Evolutionary conservation across 2,113 vertebrate species (phyloP), one percentile per base, ranked within the genome.

Genomic region (Phylloscopus whistleri): DNA sequence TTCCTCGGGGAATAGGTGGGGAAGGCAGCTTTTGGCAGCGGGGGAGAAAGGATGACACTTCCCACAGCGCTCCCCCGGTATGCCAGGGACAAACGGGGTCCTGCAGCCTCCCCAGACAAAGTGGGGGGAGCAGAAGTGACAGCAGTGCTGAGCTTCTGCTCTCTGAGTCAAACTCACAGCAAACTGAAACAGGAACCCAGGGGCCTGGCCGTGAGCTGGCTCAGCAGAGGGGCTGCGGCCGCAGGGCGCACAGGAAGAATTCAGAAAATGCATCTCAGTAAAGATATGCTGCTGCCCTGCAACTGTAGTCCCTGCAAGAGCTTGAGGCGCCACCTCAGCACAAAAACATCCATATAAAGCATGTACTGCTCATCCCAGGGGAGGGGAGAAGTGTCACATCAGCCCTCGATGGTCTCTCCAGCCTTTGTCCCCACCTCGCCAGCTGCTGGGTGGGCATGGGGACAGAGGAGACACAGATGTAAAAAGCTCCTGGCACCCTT

Each of bases 331-430:
- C 84, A 87, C 87, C 90, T 91, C 91, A 95, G 87, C 95, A 91
- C 80, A 75, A 94, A 96, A 95, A 73, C 85, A 94, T 74, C 85
- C 89, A 92, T 84, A 81, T 51, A 86, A 91, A 94, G 93, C 79
- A 60, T 26, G 79, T 51, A 20, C n/a, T 1, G 15, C 85, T 91
- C 16, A 13, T 88, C 91, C 86, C 83, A 64, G 37, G 67, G 79
- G 58, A 91, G 48, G 49, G 30, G 59, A 91, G 83, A 87, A 87
- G 64, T 24, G 60, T 78, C 89, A 78, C 74, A 89, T 55, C 77
- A 90, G 73, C 84, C 33, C 81, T 53, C 26, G 0, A 24, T 3
- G 76, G 44, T 49, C 86, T 78, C 52, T 68, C 49, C 27, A 3
- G 2, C 39, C 31, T 64, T 43, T 44, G 39, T 24, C 60, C 46